Evolutionary conservation across 30 jellyfish, hydroid and myxozoan genomes (phyloP).

Genomic region (Rhopilema esculentum): DNA sequence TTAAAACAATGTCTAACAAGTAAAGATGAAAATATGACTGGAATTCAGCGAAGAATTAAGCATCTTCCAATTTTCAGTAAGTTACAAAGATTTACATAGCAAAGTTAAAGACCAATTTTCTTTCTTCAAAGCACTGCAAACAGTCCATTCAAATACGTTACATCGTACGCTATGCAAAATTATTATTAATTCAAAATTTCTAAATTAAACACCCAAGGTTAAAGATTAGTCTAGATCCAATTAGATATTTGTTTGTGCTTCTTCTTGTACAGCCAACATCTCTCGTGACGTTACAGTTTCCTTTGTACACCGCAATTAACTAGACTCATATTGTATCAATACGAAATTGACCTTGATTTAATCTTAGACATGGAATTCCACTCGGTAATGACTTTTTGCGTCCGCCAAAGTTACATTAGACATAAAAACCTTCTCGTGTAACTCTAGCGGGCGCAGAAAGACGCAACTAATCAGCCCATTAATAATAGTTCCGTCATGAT

Average conservation of each 20-base stretch:
- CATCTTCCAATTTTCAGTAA: too few species aligned
- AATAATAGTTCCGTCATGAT: neutral
- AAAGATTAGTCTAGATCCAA: neutral
- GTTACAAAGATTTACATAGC: neutral
- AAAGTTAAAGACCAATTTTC: too few species aligned
- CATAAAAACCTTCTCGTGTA: neutral
- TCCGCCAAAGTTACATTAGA: neutral
- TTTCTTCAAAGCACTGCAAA: neutral
- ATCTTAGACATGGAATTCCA: neutral
- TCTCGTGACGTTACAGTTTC: neutral
- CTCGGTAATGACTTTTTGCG: neutral
- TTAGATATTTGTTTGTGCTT: neutral
- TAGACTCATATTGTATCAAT: neutral
- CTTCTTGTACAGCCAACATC: neutral
- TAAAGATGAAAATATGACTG: too few species aligned
- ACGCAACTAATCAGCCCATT: neutral
- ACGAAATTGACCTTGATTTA: neutral
- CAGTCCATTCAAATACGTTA: neutral
- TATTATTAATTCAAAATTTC: too few species aligned
- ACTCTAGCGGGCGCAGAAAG: neutral
- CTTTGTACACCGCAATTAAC: neutral
- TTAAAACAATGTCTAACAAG: too few species aligned
- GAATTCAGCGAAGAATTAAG: too few species aligned
- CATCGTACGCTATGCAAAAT: neutral
- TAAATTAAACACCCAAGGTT: neutral